phyloP scores from a whole-genome alignment of 2,888 invertebrate genomes.

The Amphipoea lucens region DNA sequence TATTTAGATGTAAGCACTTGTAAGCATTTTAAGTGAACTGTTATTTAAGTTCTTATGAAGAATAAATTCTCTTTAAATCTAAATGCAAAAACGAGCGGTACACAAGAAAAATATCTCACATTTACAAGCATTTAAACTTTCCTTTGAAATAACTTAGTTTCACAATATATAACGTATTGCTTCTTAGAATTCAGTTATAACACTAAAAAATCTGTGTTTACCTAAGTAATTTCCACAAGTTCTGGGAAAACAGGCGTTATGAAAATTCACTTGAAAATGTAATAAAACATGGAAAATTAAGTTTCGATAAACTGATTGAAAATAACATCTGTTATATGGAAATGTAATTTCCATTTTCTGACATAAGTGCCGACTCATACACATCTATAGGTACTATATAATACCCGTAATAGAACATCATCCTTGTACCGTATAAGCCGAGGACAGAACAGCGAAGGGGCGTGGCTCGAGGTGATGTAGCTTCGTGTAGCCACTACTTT shows the following conservation, averaged over 20 bases:
- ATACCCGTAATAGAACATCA: constrained; percentile 48
- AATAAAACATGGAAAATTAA: background rate
- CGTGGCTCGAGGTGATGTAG: constrained; percentile 75
- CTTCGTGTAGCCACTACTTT: constrained; percentile 65
- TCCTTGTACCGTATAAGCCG: constrained; percentile 44
- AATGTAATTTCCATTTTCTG: constrained; percentile 11
- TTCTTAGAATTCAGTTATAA: background rate
- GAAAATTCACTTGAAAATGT: constrained; percentile 1
- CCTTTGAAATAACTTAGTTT: background rate
- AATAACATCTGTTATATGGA: constrained; percentile 5
- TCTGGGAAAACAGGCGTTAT: background rate
- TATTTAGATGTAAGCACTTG: too few species aligned
- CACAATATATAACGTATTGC: background rate
- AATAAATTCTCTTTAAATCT: background rate
- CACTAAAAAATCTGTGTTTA: background rate
- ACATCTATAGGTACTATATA: background rate
- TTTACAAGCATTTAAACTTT: background rate
- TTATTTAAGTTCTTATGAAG: background rate
- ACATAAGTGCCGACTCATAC: background rate
- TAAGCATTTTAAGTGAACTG: too few species aligned
- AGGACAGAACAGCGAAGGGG: constrained; percentile 73
- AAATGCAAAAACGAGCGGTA: background rate
- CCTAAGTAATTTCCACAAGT: background rate
- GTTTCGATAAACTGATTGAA: constrained; percentile 4
- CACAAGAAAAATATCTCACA: background rate